phyloP scores from a whole-genome alignment of 1,140 invertebrate species.

The Dreissena rostriformis region DNA sequence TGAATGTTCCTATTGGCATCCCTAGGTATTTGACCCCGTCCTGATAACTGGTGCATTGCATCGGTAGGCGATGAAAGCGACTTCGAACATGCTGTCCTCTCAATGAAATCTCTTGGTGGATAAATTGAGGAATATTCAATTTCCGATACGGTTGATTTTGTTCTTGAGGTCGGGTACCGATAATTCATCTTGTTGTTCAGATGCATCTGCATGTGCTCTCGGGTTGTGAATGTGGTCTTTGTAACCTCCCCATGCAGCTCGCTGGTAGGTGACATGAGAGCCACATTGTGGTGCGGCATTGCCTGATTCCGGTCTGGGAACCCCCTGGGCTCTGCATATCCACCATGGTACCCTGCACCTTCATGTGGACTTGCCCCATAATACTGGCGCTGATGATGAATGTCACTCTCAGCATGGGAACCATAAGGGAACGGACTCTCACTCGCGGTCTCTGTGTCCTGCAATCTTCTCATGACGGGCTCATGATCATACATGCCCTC shows the following conservation, averaged over 20 bases:
- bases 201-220: conserved; percentile 41
- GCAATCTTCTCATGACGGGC: no score
- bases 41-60: background rate
- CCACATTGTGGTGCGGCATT: background rate
- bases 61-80: background rate
- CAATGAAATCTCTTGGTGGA: conserved; percentile 44
- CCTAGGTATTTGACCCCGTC: background rate
- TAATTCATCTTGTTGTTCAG: conserved; percentile 33
- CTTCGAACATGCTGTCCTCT: background rate
- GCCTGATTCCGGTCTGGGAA: no score
- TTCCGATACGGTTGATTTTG: conserved; percentile 5
- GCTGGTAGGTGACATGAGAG: background rate
- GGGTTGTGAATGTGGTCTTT: conserved; percentile 39
- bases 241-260: conserved; percentile 22
- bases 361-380: background rate
- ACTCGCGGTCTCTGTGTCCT: no score
- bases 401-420: background rate
- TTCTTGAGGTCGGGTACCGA: conserved; percentile 14
- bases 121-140: conserved; percentile 49
- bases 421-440: background rate
- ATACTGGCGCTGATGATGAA: background rate
- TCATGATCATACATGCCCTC: background rate
- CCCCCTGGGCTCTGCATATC: no score
- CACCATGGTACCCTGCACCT: no score
- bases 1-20: background rate